phyloP scores from a whole-genome alignment of 1,140 invertebrate species.

The Prorops nasuta region DNA sequence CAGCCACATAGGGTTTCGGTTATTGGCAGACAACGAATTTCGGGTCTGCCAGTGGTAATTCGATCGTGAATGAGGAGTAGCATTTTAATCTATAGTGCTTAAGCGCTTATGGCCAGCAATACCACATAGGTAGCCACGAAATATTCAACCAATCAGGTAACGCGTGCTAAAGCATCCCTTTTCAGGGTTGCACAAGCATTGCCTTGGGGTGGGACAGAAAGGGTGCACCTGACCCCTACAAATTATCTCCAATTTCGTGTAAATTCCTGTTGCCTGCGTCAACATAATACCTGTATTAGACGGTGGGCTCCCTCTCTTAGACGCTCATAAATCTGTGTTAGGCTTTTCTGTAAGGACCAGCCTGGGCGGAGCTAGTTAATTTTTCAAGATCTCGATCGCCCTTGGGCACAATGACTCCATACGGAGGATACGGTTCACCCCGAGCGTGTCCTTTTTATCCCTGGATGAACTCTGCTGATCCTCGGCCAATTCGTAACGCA shows the following conservation, averaged over 20 bases:
- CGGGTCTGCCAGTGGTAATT: no score
- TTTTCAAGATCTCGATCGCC: slow-evolving; percentile 21
- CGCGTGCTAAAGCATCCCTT: no score
- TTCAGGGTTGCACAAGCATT: background rate
- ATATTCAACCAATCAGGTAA: no score
- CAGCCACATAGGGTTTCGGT: no score
- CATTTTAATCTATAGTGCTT: no score
- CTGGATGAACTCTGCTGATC: no score
- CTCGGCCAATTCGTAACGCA: no score
- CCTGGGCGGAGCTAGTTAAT: slow-evolving; percentile 16
- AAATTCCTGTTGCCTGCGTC: slow-evolving; percentile 38
- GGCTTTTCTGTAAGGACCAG: slow-evolving; percentile 22
- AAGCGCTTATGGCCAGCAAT: no score
- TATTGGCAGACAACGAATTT: no score
- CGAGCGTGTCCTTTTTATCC: background rate
- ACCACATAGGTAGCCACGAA: no score
- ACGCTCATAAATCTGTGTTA: slow-evolving; percentile 51
- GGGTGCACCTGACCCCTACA: slow-evolving; percentile 35
- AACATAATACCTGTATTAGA: slow-evolving; percentile 47
- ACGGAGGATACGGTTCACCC: background rate
- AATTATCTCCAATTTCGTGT: slow-evolving; percentile 48
- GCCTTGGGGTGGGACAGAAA: background rate
- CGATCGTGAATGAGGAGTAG: no score
- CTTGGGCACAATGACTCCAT: background rate
- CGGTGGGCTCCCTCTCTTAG: slow-evolving; percentile 34